phyloP scores from a whole-genome alignment of 2,888 invertebrate genomes.

The Mythimna lalbum region DNA sequence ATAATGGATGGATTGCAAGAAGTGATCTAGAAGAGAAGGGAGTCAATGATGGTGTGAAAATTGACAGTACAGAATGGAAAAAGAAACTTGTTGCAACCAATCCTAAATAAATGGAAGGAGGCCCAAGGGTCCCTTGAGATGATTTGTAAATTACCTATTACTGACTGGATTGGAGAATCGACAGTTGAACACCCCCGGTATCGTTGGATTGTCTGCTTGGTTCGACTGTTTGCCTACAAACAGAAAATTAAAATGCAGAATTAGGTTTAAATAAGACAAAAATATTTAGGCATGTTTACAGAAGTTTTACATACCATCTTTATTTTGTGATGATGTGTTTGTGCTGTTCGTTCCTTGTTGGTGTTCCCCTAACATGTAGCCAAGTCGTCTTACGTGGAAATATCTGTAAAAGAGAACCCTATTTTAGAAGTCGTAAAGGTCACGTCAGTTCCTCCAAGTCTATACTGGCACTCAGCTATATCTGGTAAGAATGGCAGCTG shows the following conservation, averaged over 20 bases:
- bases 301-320: constrained; percentile 75
- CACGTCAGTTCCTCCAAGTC: neutral
- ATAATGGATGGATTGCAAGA: too few relatives aligned
- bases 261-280: neutral
- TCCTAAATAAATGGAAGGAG: too few relatives aligned
- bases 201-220: constrained; percentile 84
- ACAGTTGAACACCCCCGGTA: constrained; percentile 97
- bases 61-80: too few relatives aligned
- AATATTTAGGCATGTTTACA: neutral
- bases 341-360: constrained; percentile 86
- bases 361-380: constrained; percentile 92
- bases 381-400: constrained; percentile 95
- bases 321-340: constrained; percentile 82
- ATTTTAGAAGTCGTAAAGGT: neutral
- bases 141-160: constrained; percentile 82
- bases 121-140: too few relatives aligned
- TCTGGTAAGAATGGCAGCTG: neutral
- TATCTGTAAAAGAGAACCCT: constrained; percentile 87
- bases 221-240: constrained; percentile 77
- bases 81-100: too few relatives aligned
- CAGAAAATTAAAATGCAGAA: neutral
- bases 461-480: neutral
- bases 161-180: constrained; percentile 94
- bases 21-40: too few relatives aligned
- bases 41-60: too few relatives aligned